Evolutionary conservation across 2,888 invertebrate species (phyloP).

Genomic region (Pristionchus mayeri): DNA sequence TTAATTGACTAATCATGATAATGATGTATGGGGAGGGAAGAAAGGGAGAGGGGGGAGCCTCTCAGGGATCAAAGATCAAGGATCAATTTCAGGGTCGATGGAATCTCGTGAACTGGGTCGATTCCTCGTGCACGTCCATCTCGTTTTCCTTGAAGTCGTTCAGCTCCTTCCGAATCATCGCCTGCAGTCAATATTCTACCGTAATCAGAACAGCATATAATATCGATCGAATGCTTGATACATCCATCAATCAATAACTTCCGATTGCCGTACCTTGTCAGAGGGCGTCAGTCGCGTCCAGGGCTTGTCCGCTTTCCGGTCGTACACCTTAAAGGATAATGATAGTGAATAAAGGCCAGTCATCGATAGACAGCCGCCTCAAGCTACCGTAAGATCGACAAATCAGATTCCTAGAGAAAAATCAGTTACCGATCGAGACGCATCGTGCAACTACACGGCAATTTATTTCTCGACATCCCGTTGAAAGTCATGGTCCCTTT

Average conservation of each 20-base stretch:
- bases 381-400: no score
- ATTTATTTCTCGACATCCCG: no score
- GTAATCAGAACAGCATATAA: no score
- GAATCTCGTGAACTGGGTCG: constrained; percentile 86
- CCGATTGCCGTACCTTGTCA: constrained; percentile 84
- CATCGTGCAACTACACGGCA: no score
- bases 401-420: no score
- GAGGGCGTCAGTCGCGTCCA: constrained; percentile 99
- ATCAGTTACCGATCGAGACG: no score
- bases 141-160: constrained; percentile 99
- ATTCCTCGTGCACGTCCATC: constrained; percentile 99
- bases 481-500: no score
- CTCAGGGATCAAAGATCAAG: neutral
- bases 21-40: neutral
- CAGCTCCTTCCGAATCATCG: constrained; percentile 97
- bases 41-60: neutral
- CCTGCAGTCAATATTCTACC: constrained; percentile 79
- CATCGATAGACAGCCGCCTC: neutral
- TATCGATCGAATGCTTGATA: no score
- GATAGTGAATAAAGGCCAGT: neutral
- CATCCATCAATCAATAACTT: no score
- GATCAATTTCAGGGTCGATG: constrained; percentile 50
- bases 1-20: constrained; percentile 1
- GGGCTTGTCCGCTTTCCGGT: constrained; percentile 97
- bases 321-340: constrained; percentile 81